A percentile compares a stretch with the other conserved stretches of the same genome.
These are phyloP conservation scores for Cryptoblepharus egeriae DNA, from an alignment of 2,797 vertebrate species.

Conservation along the genomic window DNA sequence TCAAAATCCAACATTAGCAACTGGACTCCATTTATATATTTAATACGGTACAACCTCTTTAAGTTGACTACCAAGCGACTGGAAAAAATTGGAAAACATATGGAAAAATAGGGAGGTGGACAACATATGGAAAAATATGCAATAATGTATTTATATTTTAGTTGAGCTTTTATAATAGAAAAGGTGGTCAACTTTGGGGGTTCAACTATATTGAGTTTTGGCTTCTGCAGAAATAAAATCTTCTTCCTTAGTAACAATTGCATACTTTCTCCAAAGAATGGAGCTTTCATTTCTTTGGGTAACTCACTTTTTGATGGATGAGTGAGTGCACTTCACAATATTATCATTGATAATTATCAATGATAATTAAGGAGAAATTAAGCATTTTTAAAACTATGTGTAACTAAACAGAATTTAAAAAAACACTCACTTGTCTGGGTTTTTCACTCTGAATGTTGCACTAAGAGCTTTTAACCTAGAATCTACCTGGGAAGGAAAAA, in stretches of 20 bases:
- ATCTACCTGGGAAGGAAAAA: constrained; percentile 84
- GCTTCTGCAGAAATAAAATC: not conserved
- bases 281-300: not conserved
- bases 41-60: too few species aligned
- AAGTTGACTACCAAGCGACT: too few species aligned
- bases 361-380: constrained; percentile 66
- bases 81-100: too few species aligned
- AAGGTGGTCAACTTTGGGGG: too few species aligned
- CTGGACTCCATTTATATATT: not conserved
- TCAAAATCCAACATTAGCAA: not conserved
- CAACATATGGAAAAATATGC: too few species aligned
- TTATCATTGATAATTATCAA: constrained; percentile 65
- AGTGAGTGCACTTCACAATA: constrained; percentile 50
- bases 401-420: constrained; percentile 65
- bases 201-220: not conserved
- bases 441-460: constrained; percentile 97
- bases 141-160: too few species aligned
- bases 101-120: too few species aligned
- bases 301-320: not conserved
- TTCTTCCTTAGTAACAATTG: too few species aligned
- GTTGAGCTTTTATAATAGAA: too few species aligned
- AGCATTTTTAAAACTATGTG: constrained; percentile 65
- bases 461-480: constrained; percentile 95
- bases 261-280: not conserved
- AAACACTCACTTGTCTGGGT: constrained; percentile 92